phyloP scores from a whole-genome alignment of 1,140 invertebrate genomes.

The Drosophila ironensis region DNA sequence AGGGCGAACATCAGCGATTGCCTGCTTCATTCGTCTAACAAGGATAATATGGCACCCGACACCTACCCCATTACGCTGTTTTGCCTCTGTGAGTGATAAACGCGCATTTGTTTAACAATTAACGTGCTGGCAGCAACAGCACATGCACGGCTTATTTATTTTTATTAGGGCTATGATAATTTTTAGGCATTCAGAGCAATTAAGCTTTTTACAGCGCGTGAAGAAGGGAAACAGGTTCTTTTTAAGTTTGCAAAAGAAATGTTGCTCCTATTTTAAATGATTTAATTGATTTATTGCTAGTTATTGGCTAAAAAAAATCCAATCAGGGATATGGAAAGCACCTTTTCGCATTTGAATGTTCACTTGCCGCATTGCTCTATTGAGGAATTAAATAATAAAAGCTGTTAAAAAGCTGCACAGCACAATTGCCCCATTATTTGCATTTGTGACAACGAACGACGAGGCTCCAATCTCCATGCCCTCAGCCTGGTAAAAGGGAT shows the following conservation, averaged over 20 bases:
- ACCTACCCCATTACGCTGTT: neutral
- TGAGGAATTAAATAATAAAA: constrained; percentile 75
- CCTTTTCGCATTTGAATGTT: neutral
- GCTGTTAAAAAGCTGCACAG: constrained; percentile 59
- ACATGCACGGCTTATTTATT: constrained; percentile 46
- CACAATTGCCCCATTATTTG: constrained; percentile 79
- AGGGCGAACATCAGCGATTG: constrained; percentile 26
- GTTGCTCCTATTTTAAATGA: too few relatives aligned
- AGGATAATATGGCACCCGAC: constrained; percentile 53
- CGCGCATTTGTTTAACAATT: constrained; percentile 76
- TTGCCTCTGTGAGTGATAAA: constrained; percentile 60
- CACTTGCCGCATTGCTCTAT: constrained; percentile 30
- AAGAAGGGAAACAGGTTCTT: too few relatives aligned
- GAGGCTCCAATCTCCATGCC: neutral
- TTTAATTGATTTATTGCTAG: too few relatives aligned
- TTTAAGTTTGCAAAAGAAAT: too few relatives aligned
- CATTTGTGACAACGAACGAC: constrained; percentile 71
- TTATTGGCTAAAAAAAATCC: too few relatives aligned
- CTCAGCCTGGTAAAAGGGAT: too few relatives aligned
- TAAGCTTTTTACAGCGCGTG: constrained; percentile 55
- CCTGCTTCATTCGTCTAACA: constrained; percentile 66
- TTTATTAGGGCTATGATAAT: neutral
- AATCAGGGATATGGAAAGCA: too few relatives aligned
- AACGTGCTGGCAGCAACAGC: constrained; percentile 52
- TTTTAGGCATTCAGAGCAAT: constrained; percentile 22